A percentile compares a stretch with the other conserved stretches of the same genome.
Evolutionary conservation across 2,797 vertebrate species (phyloP).

Genomic region (Potorous gilbertii): DNA sequence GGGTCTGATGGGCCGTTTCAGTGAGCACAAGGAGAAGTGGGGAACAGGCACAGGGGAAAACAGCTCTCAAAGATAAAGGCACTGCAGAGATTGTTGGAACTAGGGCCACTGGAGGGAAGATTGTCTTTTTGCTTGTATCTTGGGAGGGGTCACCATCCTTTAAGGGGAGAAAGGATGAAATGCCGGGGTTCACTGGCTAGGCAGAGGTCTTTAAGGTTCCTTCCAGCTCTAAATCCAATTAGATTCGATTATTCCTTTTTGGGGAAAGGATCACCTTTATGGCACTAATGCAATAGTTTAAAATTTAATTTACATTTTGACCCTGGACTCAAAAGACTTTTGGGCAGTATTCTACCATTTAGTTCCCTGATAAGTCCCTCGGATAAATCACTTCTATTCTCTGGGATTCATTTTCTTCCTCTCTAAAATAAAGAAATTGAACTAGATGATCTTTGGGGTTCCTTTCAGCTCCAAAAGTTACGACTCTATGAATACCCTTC

Average conservation of each 20-base stretch:
- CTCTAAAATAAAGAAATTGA: background rate
- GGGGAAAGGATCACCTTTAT: background rate
- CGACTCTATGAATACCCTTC: background rate
- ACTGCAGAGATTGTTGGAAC: background rate
- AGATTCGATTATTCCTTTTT: background rate
- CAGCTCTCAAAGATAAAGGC: background rate
- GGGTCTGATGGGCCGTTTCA: background rate
- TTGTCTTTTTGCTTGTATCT: background rate
- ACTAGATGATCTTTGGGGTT: background rate
- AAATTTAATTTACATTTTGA: background rate
- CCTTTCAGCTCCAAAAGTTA: background rate
- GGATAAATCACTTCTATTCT: background rate
- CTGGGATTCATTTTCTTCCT: background rate
- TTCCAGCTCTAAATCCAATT: background rate
- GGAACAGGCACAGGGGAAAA: background rate
- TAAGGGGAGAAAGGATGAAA: background rate
- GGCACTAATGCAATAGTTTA: background rate
- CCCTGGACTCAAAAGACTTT: background rate
- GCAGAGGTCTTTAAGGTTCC: background rate
- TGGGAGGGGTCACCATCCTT: background rate
- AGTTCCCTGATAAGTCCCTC: background rate
- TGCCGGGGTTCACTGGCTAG: background rate
- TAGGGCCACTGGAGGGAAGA: background rate
- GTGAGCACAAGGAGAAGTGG: background rate
- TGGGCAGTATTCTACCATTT: background rate